Base-by-base conservation (phyloP, 2,888 invertebrate genomes). In the Gortyna flavago region DNA sequence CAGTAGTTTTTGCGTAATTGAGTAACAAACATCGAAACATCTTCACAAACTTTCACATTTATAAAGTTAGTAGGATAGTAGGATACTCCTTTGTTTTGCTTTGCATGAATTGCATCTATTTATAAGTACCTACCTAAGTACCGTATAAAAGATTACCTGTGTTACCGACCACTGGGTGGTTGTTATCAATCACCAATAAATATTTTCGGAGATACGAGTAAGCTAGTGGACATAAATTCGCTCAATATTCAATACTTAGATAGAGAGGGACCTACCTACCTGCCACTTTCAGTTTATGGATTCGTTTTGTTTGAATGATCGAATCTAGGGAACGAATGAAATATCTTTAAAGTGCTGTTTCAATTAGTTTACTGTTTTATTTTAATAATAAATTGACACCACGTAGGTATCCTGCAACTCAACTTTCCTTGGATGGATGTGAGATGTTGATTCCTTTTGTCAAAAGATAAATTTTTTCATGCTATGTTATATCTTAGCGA, bases 141-240 rank as follows among this genome's bases (percentile, higher is more conserved):
- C 48, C 21, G 38, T 66, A 6, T 18, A n/a, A n/a, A 18, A 18
- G 8, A 73, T 25, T 25, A 35, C 29, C 7, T 72, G 32, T 70
- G 38, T 81, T 48, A 82, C n/a, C 44, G 62, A 32, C n/a, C 7
- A 32, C 54, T n/a, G 13, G n/a, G 54, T 57, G n/a, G 11, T 44
- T 76, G n/a, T 64, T 64, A 82, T 82, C 76, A 57, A 82, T 82
- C 76, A 57, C 44, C 21, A 83, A 78, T 82, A 78, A 78, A 82
- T 76, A 54, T 57, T 57, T 78, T 78, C 16, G 32, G 32, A 38
- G 54, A 78, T 75, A n/a, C n/a, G n/a, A n/a, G n/a, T n/a, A 64
- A 62, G 32, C 13, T 13, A 54, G 35, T 18, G 77, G 62, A 21
- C 38, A 76, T 54, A 38, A 78, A 54, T 64, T 64, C 35, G 54